Evolutionary conservation across 1,140 invertebrate species (phyloP), one percentile per base, ranked within the genome.

Genomic region (Drosophila miranda): DNA sequence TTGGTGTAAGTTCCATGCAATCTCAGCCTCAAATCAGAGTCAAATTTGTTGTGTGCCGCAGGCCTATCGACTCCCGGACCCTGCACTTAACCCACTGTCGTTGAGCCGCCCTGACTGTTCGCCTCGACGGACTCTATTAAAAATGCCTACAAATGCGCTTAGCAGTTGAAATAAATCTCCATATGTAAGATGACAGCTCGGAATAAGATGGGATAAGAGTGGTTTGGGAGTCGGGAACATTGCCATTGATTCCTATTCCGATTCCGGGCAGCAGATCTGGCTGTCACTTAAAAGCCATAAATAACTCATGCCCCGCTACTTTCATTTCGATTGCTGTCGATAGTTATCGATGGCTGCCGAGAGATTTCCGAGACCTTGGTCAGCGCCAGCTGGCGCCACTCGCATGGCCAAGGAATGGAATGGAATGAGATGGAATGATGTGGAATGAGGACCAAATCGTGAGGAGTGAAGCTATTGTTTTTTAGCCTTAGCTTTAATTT

Each of bases 101-200:
- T 48, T 46, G 38, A 50, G 23, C 28, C 30, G 58, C 55, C 64
- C 48, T 34, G 34, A 28, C 44, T n/a, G 46, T 13, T 21, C 43
- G 23, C 21, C 58, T 50, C 48, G 42, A 43, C 61, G 49, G 80
- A 76, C 80, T 80, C 81, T 86, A 86, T 84, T 84, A 86, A 84
- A 84, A 84, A 86, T 84, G 76, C 81, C 68, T 76, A 66, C 67
- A 86, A 84, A 86, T 84, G 81, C 80, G 81, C 81, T 84, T 84
- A 86, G 60, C 62, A 61, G 45, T 44, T 72, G 55, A 79, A 86
- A 86, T 86, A 86, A 86, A 84, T 83, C 80, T 83, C 80, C 80
- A 84, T 83, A 79, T 75, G 80, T 76, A 74, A 79, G 80, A 66
- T 84, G 79, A 82, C 79, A 82, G 75, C 54, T 67, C 51, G 54